A percentile compares a stretch with the other conserved stretches of the same genome.
Evolutionary conservation across 2,113 vertebrate genomes (phyloP).

Genomic region (Entosphenus tridentatus): DNA sequence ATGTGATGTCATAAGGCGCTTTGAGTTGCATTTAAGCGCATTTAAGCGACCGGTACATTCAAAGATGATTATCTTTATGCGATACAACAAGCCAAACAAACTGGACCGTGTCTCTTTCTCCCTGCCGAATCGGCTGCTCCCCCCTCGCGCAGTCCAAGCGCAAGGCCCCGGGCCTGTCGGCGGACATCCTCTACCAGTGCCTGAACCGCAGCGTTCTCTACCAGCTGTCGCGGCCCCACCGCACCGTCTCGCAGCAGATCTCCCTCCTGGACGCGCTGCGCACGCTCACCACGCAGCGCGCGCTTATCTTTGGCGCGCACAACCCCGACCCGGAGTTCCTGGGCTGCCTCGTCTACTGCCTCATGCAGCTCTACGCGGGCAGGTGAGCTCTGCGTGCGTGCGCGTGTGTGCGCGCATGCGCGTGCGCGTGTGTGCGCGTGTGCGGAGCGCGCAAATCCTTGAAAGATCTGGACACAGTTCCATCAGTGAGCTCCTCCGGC

Average conservation of each 20-base stretch:
- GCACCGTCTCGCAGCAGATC: slow-evolving; percentile 89
- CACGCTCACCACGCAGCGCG: slow-evolving; percentile 78
- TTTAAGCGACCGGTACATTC: neutral
- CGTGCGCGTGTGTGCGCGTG: too few species aligned
- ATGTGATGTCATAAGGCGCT: too few species aligned
- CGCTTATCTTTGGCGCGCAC: slow-evolving; percentile 71
- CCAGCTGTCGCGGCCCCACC: slow-evolving; percentile 80
- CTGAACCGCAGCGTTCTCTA: slow-evolving; percentile 94
- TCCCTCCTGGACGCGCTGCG: slow-evolving; percentile 68
- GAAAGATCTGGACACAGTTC: too few species aligned
- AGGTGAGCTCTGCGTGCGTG: slow-evolving; percentile 28
- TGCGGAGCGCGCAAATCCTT: too few species aligned
- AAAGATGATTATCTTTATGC: neutral
- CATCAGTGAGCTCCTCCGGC: too few species aligned
- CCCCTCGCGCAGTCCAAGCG: slow-evolving; percentile 47
- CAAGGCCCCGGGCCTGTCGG: slow-evolving; percentile 67
- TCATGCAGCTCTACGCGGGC: slow-evolving; percentile 69
- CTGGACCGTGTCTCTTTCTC: too few species aligned
- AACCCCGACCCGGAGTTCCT: slow-evolving; percentile 97
- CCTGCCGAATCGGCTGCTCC: too few species aligned
- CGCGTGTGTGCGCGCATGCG: neutral
- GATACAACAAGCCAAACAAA: neutral
- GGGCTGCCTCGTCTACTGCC: slow-evolving; percentile 76
- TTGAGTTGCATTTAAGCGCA: too few species aligned
- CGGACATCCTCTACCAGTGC: slow-evolving; percentile 84